Base-by-base conservation (phyloP, 2,113 vertebrate species). In the Abramis brama region DNA sequence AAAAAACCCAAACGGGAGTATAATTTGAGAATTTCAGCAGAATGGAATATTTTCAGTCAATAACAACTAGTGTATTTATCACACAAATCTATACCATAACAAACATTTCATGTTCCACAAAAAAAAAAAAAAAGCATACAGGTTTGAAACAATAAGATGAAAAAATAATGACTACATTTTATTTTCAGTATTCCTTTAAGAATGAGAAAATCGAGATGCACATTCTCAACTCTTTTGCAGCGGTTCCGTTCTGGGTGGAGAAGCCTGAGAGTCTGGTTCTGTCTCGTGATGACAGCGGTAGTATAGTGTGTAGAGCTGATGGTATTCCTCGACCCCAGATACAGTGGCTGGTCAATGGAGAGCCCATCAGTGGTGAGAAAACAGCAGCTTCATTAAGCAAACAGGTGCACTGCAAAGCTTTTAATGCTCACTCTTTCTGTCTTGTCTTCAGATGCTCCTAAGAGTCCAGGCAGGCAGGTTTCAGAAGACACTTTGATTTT, bases 281-380 rank as follows among this genome's bases (percentile, higher is more conserved):
- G 93, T 96, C 98, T 39, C 97, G 97, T 0, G 98, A 98, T 0
- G 97, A 99, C 89, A 96, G 96, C 0, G 98, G 97, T 19, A 94
- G 95, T 60, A 90, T 99, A 27, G 94, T 96, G 77, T 99, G 98
- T 88, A 95, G 95, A 1, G 95, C 97, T 88, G 97, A 96, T 0
- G 98, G 98, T 1, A 96, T 95, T 75, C 98, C 98, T 83, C 97
- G 97, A 70, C 97, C 98, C 0, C 92, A 93, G 0, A 93, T 99
- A 83, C 96, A 94, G 91, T 99, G 98, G 98, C 93, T 99, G 91
- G 95, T 97, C 91, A 98, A 98, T 0, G 98, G 98, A n/a, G 97
- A 98, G 27, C 96, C 96, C 6, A 93, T 99, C 36, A 96, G 97
- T 79, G 91, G 98, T 99, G 91, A 86, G 95, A 66, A 21, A 52